Conservation (phyloP, 2,113 vertebrate species). For the Mobula birostris region DNA sequence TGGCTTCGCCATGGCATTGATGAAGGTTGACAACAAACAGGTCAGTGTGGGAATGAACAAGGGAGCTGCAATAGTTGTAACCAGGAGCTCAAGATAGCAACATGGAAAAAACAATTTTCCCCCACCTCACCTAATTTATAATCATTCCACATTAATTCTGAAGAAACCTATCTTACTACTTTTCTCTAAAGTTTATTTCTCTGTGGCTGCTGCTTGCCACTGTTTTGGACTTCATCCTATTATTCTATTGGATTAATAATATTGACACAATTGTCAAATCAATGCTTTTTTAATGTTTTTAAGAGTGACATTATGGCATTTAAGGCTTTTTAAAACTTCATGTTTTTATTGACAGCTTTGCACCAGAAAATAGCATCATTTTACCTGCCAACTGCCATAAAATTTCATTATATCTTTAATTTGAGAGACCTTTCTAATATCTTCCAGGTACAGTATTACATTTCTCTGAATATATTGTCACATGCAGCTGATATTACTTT, state of each 20-base stretch:
- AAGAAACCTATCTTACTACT: not conserved
- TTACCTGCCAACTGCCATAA: constrained; percentile 63
- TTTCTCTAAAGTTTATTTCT: not conserved
- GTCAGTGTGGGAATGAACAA: no score
- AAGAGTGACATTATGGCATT: not conserved
- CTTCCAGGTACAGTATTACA: constrained; percentile 56
- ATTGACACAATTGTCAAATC: not conserved
- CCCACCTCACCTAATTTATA: not conserved
- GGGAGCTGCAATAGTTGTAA: no score
- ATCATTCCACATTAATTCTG: not conserved
- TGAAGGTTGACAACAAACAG: no score
- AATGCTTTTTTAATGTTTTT: not conserved
- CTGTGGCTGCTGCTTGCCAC: not conserved
- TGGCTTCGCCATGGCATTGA: no score
- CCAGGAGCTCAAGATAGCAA: not conserved
- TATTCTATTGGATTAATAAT: not conserved
- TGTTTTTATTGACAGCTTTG: constrained; percentile 48
- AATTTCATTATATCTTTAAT: constrained; percentile 67
- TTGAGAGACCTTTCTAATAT: constrained; percentile 63
- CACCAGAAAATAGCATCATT: constrained; percentile 56
- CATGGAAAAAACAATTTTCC: not conserved
- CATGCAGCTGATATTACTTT: no score
- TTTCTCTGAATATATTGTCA: not conserved
- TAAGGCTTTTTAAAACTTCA: not conserved
- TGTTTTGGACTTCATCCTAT: not conserved